Conservation (phyloP, 1,140 invertebrate genomes). For the Eupeodes corollae region DNA sequence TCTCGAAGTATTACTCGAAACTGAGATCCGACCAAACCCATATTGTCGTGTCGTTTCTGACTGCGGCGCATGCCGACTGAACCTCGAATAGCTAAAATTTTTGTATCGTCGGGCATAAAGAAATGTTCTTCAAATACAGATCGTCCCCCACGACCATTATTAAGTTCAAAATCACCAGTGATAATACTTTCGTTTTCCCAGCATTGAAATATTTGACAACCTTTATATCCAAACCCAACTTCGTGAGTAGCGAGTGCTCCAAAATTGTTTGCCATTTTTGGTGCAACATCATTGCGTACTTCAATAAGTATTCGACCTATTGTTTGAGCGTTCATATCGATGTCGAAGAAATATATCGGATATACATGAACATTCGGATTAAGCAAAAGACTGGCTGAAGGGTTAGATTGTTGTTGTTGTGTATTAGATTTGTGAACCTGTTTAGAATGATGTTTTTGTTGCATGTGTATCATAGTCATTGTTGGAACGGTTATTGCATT, state of each 20-base stretch:
- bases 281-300: slow-evolving; percentile 71
- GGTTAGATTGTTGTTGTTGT: neutral
- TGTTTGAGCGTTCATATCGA: slow-evolving; percentile 58
- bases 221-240: slow-evolving; percentile 64
- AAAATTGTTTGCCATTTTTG: slow-evolving; percentile 87
- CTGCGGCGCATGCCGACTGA: slow-evolving; percentile 73
- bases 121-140: slow-evolving; percentile 65
- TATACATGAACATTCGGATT: slow-evolving; percentile 44
- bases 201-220: slow-evolving; percentile 68
- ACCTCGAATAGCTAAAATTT: slow-evolving; percentile 60
- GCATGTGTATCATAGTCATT: slow-evolving; percentile 1
- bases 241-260: slow-evolving; percentile 66
- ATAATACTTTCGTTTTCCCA: slow-evolving; percentile 73
- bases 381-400: slow-evolving; percentile 27
- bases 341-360: slow-evolving; percentile 64
- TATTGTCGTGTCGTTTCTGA: slow-evolving; percentile 66
- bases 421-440: neutral
- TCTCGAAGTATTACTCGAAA: slow-evolving; percentile 71
- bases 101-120: slow-evolving; percentile 73
- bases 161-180: slow-evolving; percentile 68
- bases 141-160: slow-evolving; percentile 67
- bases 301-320: slow-evolving; percentile 71
- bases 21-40: slow-evolving; percentile 72
- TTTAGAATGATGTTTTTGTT: slow-evolving; percentile 4
- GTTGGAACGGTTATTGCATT: slow-evolving; percentile 3